Conservation (phyloP, 2,113 vertebrate species). For the Corythaixoides concolor region DNA sequence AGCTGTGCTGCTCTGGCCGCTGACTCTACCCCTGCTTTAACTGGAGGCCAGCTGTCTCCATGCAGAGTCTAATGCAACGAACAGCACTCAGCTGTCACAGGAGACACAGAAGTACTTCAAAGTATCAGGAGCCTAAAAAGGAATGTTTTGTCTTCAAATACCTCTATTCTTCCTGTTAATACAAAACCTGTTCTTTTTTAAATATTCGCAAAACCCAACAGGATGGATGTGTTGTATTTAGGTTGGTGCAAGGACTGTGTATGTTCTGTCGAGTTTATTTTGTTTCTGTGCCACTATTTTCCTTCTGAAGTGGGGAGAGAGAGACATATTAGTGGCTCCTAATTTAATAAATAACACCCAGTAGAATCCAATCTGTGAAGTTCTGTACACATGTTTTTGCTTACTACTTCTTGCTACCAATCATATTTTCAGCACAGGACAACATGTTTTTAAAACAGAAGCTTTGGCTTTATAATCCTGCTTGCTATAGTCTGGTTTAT, state of each 20-base stretch:
- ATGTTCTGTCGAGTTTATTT: background rate
- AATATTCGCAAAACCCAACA: background rate
- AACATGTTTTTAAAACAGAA: background rate
- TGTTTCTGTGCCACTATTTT: background rate
- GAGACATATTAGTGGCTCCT: background rate
- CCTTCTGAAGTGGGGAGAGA: background rate
- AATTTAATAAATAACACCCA: constrained; percentile 14
- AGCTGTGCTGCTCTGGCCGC: background rate
- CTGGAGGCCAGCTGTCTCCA: background rate
- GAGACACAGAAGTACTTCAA: background rate
- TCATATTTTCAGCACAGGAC: background rate
- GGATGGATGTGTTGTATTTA: background rate
- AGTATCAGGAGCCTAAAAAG: background rate
- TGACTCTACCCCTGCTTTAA: background rate
- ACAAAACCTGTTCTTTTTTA: background rate
- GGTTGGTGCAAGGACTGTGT: background rate
- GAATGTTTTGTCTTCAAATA: background rate
- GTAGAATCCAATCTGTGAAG: background rate
- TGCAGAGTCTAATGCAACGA: background rate
- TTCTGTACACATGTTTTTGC: background rate
- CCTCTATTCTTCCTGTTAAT: background rate
- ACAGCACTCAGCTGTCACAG: background rate
- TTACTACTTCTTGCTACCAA: background rate
- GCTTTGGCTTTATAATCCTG: background rate
- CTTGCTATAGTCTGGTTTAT: background rate